Evolutionary conservation across 2,888 invertebrate genomes (phyloP), one percentile per base, ranked within the genome.

Genomic region (Caradrina kadenii): DNA sequence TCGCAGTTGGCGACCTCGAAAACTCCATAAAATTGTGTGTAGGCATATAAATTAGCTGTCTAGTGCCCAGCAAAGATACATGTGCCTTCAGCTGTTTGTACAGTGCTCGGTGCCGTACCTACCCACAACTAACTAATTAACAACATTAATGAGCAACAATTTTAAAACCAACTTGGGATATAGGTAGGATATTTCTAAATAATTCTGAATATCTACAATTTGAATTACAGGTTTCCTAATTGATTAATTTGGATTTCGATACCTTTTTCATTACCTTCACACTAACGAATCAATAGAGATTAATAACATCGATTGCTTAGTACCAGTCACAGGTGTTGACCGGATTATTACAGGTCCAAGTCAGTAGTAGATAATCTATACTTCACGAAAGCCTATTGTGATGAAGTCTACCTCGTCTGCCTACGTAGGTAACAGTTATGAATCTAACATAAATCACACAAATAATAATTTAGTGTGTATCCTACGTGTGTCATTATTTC

Each of bases 1-100:
- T 83, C 85, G 42, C 60, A 58, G 55, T 68, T 63, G 63, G 60
- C 71, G 71, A 71, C 76, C 79, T 79, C 74, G 74, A 72, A 76
- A 76, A 74, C 72, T 66, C 75, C 81, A 82, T 86, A 86, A 85
- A 86, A 76, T 73, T 73, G 61, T 50, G 31, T 54, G 49, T 60
- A 52, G 60, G 48, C 69, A 61, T 65, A 71, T 75, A 76, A 77
- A 75, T 75, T 73, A 72, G 50, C 48, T 63, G 55, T 63, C 71
- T 65, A 72, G 54, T 53, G 17, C n/a, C 39, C 45, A 63, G 15
- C 42, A 54, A 7, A 52, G 13, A 59, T 35, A 35, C 8, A 35
- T 48, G 10, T 68, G 48, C 53, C 49, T 22, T 49, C 22, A 49
- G 15, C 17, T 15, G 45, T 45, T 17, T 45, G 42, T 13, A 15